Percentiles rank a stretch among this genome's conserved stretches.
phyloP scores from a whole-genome alignment of 2,113 vertebrate species.

The Neodon shergylaensis region DNA sequence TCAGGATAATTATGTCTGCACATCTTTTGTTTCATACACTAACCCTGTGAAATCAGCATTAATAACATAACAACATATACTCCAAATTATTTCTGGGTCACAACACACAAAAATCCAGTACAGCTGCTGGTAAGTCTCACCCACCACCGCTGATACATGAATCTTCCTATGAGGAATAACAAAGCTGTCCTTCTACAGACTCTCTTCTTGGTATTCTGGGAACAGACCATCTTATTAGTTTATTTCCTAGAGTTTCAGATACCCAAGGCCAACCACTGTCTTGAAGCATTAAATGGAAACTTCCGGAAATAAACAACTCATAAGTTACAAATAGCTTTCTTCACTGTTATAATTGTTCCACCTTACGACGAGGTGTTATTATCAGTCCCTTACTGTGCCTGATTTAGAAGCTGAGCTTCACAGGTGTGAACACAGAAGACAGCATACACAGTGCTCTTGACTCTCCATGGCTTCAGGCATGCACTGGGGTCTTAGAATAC shows the following conservation, averaged over 20 bases:
- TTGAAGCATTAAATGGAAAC: not conserved
- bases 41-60: not conserved
- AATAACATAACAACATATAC: not conserved
- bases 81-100: not conserved
- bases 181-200: not conserved
- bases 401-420: not conserved
- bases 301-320: not conserved
- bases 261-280: not conserved
- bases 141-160: not conserved
- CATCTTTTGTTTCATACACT: not conserved
- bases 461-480: not conserved
- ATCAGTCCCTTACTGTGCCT: not conserved
- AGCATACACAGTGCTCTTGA: not conserved
- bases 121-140: not conserved
- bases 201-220: too few relatives aligned
- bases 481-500: too few relatives aligned
- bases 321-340: not conserved
- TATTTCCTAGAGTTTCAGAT: not conserved
- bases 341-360: not conserved
- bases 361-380: too few relatives aligned
- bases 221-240: not conserved
- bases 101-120: not conserved
- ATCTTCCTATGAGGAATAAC: not conserved
- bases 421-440: not conserved
- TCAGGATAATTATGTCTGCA: not conserved